Percentiles rank a stretch among this genome's conserved stretches.
phyloP scores from a whole-genome alignment of 1,140 invertebrate species.

The Drosophila sulfurigaster region DNA sequence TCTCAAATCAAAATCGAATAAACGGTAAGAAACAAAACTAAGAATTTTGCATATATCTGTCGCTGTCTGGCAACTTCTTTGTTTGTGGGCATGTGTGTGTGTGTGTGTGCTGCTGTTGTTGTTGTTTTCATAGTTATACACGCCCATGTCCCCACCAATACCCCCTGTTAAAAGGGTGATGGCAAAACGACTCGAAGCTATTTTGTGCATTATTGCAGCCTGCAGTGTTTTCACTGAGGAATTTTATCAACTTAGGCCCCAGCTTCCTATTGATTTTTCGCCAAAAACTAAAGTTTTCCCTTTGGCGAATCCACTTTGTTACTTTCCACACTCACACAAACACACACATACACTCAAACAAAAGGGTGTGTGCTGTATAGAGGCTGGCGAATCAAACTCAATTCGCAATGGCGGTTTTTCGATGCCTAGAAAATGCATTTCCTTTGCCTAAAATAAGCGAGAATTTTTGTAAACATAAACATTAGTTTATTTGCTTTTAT shows the following conservation, averaged over 20 bases:
- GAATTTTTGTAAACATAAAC: background rate
- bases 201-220: background rate
- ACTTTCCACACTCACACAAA: slow-evolving; percentile 46
- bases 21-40: slow-evolving; percentile 28
- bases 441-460: background rate
- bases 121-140: slow-evolving; percentile 10
- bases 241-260: slow-evolving; percentile 8
- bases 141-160: background rate
- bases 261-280: slow-evolving; percentile 72
- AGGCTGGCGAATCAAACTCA: background rate
- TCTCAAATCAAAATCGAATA: slow-evolving; percentile 11
- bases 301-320: slow-evolving; percentile 58
- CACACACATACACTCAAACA: slow-evolving; percentile 31
- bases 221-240: background rate
- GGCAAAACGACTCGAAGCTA: background rate
- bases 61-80: slow-evolving; percentile 49
- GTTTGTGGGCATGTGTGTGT: slow-evolving; percentile 1
- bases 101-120: slow-evolving; percentile 13
- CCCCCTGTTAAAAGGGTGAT: background rate
- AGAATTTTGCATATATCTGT: slow-evolving; percentile 10
- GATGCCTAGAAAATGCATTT: background rate
- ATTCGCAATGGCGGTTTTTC: slow-evolving; percentile 6
- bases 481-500: background rate
- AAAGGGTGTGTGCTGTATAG: slow-evolving; percentile 62
- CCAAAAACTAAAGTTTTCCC: slow-evolving; percentile 49